Evolutionary conservation across 1,140 invertebrate species (phyloP), one percentile per base, ranked within the genome.

Genomic region (Littorina saxatilis): DNA sequence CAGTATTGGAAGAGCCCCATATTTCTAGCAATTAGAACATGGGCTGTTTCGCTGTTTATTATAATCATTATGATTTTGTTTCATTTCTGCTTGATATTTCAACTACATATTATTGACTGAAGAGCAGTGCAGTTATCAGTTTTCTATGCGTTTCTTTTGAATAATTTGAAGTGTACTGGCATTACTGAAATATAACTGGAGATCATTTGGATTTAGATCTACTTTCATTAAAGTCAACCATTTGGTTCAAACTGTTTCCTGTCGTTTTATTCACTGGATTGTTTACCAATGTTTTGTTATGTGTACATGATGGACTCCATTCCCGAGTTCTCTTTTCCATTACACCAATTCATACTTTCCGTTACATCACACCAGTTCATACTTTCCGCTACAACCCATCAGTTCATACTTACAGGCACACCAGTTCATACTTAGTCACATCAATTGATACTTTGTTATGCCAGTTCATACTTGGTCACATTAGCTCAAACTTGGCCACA

Each of bases 121-220:
- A n/a, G 7, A 13, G 23, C 20, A 61, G 20, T 29, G 23, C 58
- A 23, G 58, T 61, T 13, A 61, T 61, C 58, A 61, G 58, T 61
- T 61, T 23, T 61, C 27, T 11, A 23, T 23, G 39, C 11, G 9
- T 40, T 73, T 73, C 43, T 43, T 43, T 73, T 73, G 2, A 73
- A 73, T 1, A 37, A 35, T 70, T 70, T 17, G 29, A 70, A 70
- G 32, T 35, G 29, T 70, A 70, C 29, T 61, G 58, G 23, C 58
- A 61, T 52, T 23, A 61, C 27, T 5, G 20, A 23, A 29, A 37
- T 73, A 73, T 73, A 73, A 39, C 40, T 73, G 37, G 70, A 73
- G 39, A 73, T 73, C 40, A 43, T 43, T 73, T 73, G 70, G 39
- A 73, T 23, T 73, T 73, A 73, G 70, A 73, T 73, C 39, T 73